Conservation (phyloP, 2,113 vertebrate genomes). For the Burhinus bistriatus region DNA sequence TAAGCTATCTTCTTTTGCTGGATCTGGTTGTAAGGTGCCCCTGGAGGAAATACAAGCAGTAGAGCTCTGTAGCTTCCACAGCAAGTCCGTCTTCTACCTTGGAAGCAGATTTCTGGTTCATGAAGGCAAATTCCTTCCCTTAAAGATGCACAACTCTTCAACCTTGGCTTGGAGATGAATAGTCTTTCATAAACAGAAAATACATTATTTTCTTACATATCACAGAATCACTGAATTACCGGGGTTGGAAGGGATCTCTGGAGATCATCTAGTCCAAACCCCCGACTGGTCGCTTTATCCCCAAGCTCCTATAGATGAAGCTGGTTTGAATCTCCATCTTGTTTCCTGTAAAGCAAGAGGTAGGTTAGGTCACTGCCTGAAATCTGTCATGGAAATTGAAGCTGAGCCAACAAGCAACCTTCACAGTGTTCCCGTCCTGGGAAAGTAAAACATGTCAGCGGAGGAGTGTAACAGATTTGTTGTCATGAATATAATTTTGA, state of each 20-base stretch:
- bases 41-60: not conserved
- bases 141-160: not conserved
- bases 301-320: not conserved
- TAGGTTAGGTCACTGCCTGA: constrained; percentile 6
- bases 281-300: not conserved
- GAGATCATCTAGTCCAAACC: too few species aligned
- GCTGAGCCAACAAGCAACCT: constrained; percentile 32
- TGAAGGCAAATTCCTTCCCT: not conserved
- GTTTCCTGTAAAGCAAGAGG: not conserved
- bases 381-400: constrained; percentile 9
- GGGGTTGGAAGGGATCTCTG: too few species aligned
- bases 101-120: not conserved
- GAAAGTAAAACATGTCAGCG: constrained; percentile 64
- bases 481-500: constrained; percentile 61
- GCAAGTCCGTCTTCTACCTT: not conserved
- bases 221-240: too few species aligned
- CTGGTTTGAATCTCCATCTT: not conserved
- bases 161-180: not conserved
- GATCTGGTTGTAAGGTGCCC: not conserved
- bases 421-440: constrained; percentile 53
- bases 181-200: not conserved
- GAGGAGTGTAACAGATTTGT: constrained; percentile 74
- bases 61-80: not conserved
- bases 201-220: not conserved
- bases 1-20: not conserved